A percentile compares a stretch with the other conserved stretches of the same genome.
Evolutionary conservation across 2,888 invertebrate species (phyloP).

Genomic region (Crossocerus cetratus): DNA sequence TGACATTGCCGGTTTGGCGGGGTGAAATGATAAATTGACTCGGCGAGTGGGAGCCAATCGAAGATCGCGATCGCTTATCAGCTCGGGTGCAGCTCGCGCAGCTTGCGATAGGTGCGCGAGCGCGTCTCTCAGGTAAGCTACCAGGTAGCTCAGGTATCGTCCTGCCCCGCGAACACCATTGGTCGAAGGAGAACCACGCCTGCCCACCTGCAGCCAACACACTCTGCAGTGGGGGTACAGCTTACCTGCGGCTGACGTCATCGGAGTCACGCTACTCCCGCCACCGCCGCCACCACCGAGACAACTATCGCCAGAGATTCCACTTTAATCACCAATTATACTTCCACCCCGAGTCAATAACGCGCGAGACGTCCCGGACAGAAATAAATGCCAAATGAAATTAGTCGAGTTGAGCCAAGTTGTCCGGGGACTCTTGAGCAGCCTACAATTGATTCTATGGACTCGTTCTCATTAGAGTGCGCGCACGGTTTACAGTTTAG

Average conservation of each 20-base stretch:
- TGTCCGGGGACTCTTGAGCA: too few species aligned
- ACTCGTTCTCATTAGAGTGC: too few species aligned
- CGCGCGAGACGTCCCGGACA: too few species aligned
- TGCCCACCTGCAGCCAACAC: constrained; percentile 69
- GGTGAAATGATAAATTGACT: neutral
- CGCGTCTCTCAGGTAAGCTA: constrained; percentile 65
- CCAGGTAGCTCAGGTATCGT: constrained; percentile 69
- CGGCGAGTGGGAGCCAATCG: constrained; percentile 12
- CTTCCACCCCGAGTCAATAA: too few species aligned
- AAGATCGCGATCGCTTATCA: constrained; percentile 4
- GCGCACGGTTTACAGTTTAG: too few species aligned
- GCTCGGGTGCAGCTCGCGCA: neutral
- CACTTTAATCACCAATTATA: too few species aligned
- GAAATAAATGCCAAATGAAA: too few species aligned
- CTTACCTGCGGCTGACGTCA: constrained; percentile 69
- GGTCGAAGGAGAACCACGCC: constrained; percentile 71
- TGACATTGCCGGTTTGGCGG: too few species aligned
- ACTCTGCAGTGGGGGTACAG: constrained; percentile 56
- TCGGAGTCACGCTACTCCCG: constrained; percentile 65
- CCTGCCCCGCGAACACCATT: constrained; percentile 72
- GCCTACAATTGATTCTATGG: too few species aligned
- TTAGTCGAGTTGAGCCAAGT: too few species aligned
- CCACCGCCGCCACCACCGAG: constrained; percentile 26
- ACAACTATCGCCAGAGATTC: too few species aligned
- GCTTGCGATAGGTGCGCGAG: constrained; percentile 24